Percentiles rank a stretch among this genome's conserved stretches.
Conservation (phyloP, 2,113 vertebrate genomes). For the Ameiurus melas region DNA sequence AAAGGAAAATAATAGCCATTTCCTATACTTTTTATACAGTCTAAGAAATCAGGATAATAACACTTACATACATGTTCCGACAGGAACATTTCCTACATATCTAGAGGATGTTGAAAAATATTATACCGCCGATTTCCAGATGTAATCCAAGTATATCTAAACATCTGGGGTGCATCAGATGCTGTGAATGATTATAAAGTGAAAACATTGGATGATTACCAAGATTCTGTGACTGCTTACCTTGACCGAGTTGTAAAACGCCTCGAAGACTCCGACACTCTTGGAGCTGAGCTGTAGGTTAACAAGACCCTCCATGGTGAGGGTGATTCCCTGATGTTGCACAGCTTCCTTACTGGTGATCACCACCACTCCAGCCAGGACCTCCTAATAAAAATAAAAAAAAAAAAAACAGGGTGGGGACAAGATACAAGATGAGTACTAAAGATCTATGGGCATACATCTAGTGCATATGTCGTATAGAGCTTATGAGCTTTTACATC, state of each 20-base stretch:
- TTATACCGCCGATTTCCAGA: too few relatives aligned
- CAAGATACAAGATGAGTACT: background rate
- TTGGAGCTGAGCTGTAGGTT: slow-evolving; percentile 97
- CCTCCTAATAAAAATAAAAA: too few relatives aligned
- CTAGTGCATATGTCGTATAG: background rate
- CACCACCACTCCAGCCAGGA: slow-evolving; percentile 86
- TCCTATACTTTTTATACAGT: too few relatives aligned
- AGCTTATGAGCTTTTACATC: background rate
- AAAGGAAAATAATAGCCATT: too few relatives aligned
- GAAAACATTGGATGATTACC: too few relatives aligned
- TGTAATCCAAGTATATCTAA: background rate
- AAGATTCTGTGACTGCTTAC: slow-evolving; percentile 62
- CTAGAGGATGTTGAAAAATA: background rate
- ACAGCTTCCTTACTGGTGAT: slow-evolving; percentile 83
- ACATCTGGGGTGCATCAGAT: background rate
- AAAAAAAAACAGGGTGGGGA: background rate
- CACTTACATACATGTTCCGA: background rate
- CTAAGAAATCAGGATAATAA: too few relatives aligned
- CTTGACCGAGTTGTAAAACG: slow-evolving; percentile 98
- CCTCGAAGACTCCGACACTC: slow-evolving; percentile 95
- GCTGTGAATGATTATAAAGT: background rate
- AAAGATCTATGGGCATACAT: background rate
- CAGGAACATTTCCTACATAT: background rate
- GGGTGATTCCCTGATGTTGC: slow-evolving; percentile 89
- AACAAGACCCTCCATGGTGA: slow-evolving; percentile 92